Percentiles rank a stretch among this genome's conserved stretches.
Conservation (phyloP, 2,113 vertebrate genomes). For the Dendrocopos noguchii region DNA sequence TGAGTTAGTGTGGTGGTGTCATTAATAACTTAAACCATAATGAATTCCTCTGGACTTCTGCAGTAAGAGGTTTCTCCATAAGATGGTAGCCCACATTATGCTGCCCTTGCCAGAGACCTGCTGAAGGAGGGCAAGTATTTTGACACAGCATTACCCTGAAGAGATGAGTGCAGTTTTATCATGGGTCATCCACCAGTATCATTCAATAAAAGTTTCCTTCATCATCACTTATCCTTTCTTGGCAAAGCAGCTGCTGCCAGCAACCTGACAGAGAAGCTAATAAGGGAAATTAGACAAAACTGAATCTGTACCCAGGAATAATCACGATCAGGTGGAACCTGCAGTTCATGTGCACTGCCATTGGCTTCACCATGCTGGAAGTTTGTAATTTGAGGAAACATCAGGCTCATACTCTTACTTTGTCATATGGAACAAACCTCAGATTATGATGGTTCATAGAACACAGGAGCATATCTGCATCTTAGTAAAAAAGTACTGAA, state of each 20-base stretch:
- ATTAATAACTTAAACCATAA: background rate
- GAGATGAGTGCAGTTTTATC: background rate
- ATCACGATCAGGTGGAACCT: background rate
- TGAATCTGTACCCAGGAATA: background rate
- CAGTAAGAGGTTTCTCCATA: background rate
- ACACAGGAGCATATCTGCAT: constrained; percentile 12
- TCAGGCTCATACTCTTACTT: background rate
- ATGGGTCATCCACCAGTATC: background rate
- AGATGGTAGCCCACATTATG: background rate
- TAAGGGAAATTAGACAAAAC: background rate
- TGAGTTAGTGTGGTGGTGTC: background rate
- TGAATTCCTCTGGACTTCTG: background rate
- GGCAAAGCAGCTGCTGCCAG: background rate
- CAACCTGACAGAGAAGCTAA: background rate
- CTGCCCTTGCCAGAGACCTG: background rate
- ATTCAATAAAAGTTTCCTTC: background rate
- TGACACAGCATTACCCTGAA: background rate
- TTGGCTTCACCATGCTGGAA: background rate
- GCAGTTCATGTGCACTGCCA: background rate
- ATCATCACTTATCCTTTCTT: background rate
- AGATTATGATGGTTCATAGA: background rate
- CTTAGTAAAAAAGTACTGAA: background rate
- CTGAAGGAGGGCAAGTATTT: background rate
- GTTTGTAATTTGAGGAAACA: background rate
- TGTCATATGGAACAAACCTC: background rate